These are phyloP conservation scores for Xestia rhomboidea DNA, from an alignment of 2,888 invertebrate species.

Conservation along the genomic window DNA sequence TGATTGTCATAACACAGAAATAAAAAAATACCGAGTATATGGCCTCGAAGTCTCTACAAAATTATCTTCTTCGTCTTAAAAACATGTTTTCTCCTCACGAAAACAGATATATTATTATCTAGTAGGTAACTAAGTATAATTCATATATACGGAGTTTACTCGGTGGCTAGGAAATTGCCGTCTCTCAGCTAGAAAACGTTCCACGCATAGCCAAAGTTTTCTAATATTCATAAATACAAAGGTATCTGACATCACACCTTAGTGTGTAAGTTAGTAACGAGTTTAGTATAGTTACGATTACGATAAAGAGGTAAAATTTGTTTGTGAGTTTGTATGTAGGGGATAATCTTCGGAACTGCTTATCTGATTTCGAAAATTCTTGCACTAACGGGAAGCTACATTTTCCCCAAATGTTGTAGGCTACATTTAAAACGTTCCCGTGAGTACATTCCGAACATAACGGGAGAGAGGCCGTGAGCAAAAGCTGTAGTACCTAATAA, in stretches of 20 bases:
- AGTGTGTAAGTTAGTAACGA: constrained; percentile 32
- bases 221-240: constrained; percentile 51
- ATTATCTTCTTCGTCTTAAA: background rate
- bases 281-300: constrained; percentile 6
- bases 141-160: constrained; percentile 21
- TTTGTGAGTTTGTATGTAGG: no score
- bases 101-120: constrained; percentile 16
- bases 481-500: background rate
- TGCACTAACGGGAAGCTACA: no score
- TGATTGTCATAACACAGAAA: constrained; percentile 15
- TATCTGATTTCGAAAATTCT: no score
- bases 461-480: no score
- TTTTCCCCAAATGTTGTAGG: no score
- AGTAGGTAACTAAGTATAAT: constrained; percentile 9
- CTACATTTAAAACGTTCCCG: no score
- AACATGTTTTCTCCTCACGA: constrained; percentile 33
- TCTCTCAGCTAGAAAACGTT: constrained; percentile 8
- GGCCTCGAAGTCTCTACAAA: constrained; percentile 15
- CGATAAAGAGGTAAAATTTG: background rate
- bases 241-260: constrained; percentile 7
- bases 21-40: constrained; percentile 2
- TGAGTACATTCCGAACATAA: no score
- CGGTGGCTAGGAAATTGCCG: constrained; percentile 13
- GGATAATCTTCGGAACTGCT: no score
- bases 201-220: constrained; percentile 43